Base-by-base conservation (phyloP, 2,797 vertebrate species). In the Chelmon rostratus region DNA sequence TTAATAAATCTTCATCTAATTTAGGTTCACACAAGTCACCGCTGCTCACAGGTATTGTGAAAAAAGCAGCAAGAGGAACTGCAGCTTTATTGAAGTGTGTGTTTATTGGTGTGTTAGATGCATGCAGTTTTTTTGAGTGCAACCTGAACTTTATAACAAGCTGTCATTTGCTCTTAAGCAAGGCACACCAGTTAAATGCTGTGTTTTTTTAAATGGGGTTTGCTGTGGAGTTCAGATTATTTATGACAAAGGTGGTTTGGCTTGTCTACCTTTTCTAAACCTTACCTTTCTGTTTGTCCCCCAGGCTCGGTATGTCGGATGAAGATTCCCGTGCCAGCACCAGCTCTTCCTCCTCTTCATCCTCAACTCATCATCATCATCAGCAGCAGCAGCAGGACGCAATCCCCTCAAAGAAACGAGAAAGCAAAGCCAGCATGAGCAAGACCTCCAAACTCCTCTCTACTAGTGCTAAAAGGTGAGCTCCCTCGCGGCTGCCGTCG, bases 311-410 rank as follows among this genome's bases (percentile, higher is more conserved):
- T 96, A 98, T 99, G 98, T 98, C 97, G 95, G 98, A 99, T 97
- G 98, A 99, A 95, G 98, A 99, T 96, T 99, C 97, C 76, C 97
- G 97, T 96, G 97, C 97, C 96, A 98, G 97, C 95, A 97, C 96
- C 94, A 98, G 97, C 95, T 98, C 97, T 95, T 97, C 97, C 75
- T 98, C 97, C 74, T 98, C 97, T 69, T 96, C 97, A 79, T 97
- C 97, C 79, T 97, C 97, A 82, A 95, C 93, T 91, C 91, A 89
- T 13, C 87, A 74, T 1, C 40, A 42, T 9, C 40, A 74, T 10
- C 81, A 76, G 2, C 85, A 96, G 88, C 96, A 97, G 92, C 96
- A 96, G 88, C 95, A 95, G 85, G 96, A 97, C 83, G 92, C 94
- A 75, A 96, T 95, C 81, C 76, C 91, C 42, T 84, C 86, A 18